Base-by-base conservation (phyloP, 2,888 invertebrate species). In the Linyphia triangularis region DNA sequence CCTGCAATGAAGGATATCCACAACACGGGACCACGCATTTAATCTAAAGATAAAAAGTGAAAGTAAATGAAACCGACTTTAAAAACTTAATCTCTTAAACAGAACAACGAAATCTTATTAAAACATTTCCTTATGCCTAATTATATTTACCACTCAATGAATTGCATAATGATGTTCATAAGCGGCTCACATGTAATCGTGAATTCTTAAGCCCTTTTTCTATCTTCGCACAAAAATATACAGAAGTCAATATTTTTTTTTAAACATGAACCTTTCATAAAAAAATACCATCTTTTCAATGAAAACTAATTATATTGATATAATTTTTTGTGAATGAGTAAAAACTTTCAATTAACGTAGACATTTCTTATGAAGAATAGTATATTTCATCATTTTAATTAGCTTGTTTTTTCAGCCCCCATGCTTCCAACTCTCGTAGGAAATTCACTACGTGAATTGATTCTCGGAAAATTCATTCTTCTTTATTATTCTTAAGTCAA, bases 401-500 rank as follows among this genome's bases (percentile, higher is more conserved):
- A 51, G 51, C 51, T 16, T n/a, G n/a, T 51, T 51, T 51, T 51
- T 51, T 51, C 0, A n/a, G n/a, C 13, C 43, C n/a, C 51, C 51
- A 16, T 16, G n/a, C 3, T 13, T 51, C 5, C 51, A n/a, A n/a
- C n/a, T n/a, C n/a, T 16, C 6, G n/a, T 5, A 51, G n/a, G n/a
- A 51, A 51, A 2, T n/a, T 51, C 51, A n/a, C n/a, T 51, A 51
- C 51, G 13, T 16, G 28, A 67, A 67, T 67, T 33, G 67, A 67
- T 67, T 19, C 33, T 30, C n/a, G 33, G 33, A 67, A 67, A 67
- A 33, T 67, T 33, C 33, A 67, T 67, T 33, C 30, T 67, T 67
- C 33, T 16, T 67, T 30, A 67, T 33, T 61, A 75, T 59, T 37
- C 33, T 30, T 6, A 37, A 75, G 61, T 75, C 61, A 75, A 75